These are phyloP conservation scores for Lamellibrachia columna DNA, from an alignment of 2,888 invertebrate species.

Conservation along the genomic window DNA sequence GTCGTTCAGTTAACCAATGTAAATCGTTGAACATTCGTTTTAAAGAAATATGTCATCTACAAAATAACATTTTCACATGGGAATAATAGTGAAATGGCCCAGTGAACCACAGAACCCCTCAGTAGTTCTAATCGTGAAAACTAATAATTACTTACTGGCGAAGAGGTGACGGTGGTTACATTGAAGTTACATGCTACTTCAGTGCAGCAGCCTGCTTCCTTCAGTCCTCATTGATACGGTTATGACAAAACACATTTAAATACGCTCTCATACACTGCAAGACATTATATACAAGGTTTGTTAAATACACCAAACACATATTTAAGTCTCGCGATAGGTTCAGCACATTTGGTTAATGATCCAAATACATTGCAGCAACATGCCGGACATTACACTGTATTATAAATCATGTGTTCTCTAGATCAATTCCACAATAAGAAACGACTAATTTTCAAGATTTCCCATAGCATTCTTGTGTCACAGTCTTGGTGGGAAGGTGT, in stretches of 20 bases:
- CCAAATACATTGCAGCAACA: neutral
- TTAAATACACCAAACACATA: neutral
- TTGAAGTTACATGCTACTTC: neutral
- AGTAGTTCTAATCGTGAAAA: neutral
- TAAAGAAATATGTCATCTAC: neutral
- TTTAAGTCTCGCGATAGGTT: neutral
- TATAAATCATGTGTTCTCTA: neutral
- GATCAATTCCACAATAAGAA: neutral
- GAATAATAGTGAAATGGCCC: neutral
- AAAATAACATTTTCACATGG: neutral
- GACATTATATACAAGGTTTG: neutral
- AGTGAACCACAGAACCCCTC: neutral
- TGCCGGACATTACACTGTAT: neutral
- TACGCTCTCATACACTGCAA: slow-evolving; percentile 4
- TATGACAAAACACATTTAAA: neutral
- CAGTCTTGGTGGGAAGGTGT: neutral
- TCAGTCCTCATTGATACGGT: neutral
- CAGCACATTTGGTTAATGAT: slow-evolving; percentile 6
- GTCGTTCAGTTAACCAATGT: neutral
- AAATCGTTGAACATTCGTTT: neutral
- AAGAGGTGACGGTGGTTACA: neutral
- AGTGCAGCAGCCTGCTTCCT: neutral
- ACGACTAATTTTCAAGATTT: neutral
- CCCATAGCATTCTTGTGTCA: neutral
- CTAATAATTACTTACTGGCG: neutral